These are phyloP conservation scores for Excalfactoria chinensis DNA, from an alignment of 2,113 vertebrate genomes.

Conservation along the genomic window DNA sequence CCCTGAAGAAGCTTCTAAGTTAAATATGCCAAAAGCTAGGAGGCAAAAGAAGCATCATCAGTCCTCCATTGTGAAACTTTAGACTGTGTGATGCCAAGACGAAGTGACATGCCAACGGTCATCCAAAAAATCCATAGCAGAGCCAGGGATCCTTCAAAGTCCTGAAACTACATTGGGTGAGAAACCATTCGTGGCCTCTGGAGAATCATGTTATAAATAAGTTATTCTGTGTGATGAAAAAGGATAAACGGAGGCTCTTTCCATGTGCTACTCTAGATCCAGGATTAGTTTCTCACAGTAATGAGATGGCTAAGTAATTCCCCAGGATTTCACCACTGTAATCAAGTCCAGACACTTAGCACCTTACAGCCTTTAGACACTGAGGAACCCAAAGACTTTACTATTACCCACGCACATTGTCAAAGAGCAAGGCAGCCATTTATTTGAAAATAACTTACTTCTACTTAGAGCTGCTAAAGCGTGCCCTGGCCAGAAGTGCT, in stretches of 20 bases:
- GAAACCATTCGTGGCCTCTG: neutral
- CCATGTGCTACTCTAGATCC: neutral
- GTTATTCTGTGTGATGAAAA: neutral
- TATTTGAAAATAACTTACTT: neutral
- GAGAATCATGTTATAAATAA: neutral
- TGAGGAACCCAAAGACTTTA: neutral
- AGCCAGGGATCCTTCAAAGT: neutral
- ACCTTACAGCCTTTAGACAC: neutral
- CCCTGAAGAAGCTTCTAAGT: neutral
- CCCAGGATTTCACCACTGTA: neutral
- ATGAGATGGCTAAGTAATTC: constrained; percentile 24
- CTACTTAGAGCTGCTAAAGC: neutral
- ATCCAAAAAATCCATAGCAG: neutral
- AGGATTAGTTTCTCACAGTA: constrained; percentile 35
- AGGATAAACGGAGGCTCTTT: neutral
- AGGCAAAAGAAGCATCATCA: neutral
- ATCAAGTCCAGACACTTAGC: neutral
- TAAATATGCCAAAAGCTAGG: neutral
- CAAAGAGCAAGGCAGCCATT: neutral
- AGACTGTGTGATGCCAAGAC: neutral
- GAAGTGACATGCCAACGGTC: neutral
- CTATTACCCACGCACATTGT: neutral
- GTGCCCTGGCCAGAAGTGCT: neutral
- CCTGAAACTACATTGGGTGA: neutral
- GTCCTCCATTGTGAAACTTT: neutral